Base-by-base conservation (phyloP, 2,797 vertebrate species). In the Paramormyrops hopkinsi region DNA sequence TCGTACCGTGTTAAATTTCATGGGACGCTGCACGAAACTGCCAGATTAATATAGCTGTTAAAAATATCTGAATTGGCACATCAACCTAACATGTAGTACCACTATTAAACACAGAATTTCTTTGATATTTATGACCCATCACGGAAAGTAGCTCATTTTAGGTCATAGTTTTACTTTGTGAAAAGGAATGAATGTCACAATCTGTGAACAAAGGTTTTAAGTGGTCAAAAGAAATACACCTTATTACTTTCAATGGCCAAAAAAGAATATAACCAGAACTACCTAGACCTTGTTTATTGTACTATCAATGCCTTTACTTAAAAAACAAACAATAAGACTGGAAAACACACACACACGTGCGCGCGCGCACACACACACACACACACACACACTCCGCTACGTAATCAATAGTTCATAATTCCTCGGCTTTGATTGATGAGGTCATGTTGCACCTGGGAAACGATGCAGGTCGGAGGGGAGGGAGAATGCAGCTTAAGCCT, bases 81-180 rank as follows among this genome's bases (percentile, higher is more conserved):
- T 89, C 53, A 62, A 19, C 48, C 54, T 22, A 51, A 87, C 84
- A 51, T 88, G 29, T 46, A 41, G 69, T 48, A 88, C 56, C 88
- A 91, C 88, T 85, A 83, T 88, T 87, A 91, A 92, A 91, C 44
- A 89, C 56, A 37, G 65, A 86, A 90, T 82, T 82, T 91, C 88
- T 92, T 90, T 92, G 59, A 90, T 88, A 76, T 89, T 83, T 76
- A 90, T 83, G 84, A 90, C 89, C 44, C 46, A 51, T 79, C 51
- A 29, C 22, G 22, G 29, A 25, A 14, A 54, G 69, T n/a, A 65
- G 22, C 82, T 84, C 65, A 88, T 59, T 29, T 65, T 46, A 53
- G 29, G 9, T 53, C 76, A 65, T 69, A 46, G 11, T 9, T 53
- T 84, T 41, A 48, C 73, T 89, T 82, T 48, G 29, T 59, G 33